These are phyloP conservation scores for Amorpha juglandis DNA, from an alignment of 2,888 invertebrate genomes.

Conservation along the genomic window DNA sequence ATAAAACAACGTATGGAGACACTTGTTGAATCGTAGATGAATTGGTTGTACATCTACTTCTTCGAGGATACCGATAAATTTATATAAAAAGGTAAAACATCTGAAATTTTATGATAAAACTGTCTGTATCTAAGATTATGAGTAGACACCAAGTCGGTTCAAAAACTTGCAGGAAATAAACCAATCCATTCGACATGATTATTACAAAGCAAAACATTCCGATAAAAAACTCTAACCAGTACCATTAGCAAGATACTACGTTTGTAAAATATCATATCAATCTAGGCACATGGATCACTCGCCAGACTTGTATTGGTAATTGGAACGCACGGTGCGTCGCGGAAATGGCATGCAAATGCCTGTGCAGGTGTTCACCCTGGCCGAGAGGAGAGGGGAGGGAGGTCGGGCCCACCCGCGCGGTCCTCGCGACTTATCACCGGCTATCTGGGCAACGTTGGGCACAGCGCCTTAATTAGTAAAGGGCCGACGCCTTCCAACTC, in stretches of 20 bases:
- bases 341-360: constrained; percentile 31
- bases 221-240: background rate
- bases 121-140: too few relatives aligned
- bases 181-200: background rate
- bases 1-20: too few relatives aligned
- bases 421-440: constrained; percentile 1
- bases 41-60: too few relatives aligned
- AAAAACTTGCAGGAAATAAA: too few relatives aligned
- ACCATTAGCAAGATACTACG: background rate
- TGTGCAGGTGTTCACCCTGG: constrained; percentile 17
- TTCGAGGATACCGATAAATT: too few relatives aligned
- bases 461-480: too few relatives aligned
- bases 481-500: too few relatives aligned
- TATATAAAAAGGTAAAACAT: too few relatives aligned
- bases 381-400: background rate
- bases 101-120: too few relatives aligned
- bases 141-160: too few relatives aligned
- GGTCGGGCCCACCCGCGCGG: background rate
- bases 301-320: constrained; percentile 26
- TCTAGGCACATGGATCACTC: background rate
- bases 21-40: too few relatives aligned
- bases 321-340: constrained; percentile 28
- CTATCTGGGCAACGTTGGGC: background rate
- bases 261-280: background rate
- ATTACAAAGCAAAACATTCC: too few relatives aligned